A percentile compares a stretch with the other conserved stretches of the same genome.
phyloP scores from a whole-genome alignment of 64 coral and sea anemone species.

The Cladopsammia gracilis region DNA sequence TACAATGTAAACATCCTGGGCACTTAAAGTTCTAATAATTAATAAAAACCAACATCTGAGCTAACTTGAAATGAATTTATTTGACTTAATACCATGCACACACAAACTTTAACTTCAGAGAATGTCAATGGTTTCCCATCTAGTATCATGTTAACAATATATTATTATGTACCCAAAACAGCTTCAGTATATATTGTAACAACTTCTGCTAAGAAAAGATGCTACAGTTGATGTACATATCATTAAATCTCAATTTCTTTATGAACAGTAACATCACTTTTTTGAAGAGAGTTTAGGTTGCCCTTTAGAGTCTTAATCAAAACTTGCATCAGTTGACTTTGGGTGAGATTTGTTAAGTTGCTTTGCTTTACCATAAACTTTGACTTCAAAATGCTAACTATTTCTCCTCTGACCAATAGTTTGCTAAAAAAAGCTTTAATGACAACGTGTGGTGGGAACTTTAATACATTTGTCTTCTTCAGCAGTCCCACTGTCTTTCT shows the following conservation, averaged over 20 bases:
- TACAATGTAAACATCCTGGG: not conserved
- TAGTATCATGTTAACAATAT: too few species aligned
- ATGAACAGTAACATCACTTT: constrained; percentile 27
- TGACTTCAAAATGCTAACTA: constrained; percentile 29
- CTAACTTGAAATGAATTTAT: constrained; percentile 9
- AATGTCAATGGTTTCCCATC: constrained; percentile 21
- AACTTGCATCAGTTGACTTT: constrained; percentile 42
- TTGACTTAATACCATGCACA: not conserved
- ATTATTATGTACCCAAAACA: too few species aligned
- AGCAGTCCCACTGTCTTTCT: not conserved
- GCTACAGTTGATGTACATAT: constrained; percentile 6
- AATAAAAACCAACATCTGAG: constrained; percentile 17
- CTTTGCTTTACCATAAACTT: constrained; percentile 41
- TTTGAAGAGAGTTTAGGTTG: constrained; percentile 9
- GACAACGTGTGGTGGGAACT: constrained; percentile 40
- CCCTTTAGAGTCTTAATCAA: constrained; percentile 47
- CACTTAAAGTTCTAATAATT: constrained; percentile 29
- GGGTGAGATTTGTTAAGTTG: constrained; percentile 38
- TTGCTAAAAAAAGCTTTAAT: constrained; percentile 45
- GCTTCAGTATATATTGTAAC: too few species aligned
- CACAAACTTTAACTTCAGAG: constrained; percentile 50
- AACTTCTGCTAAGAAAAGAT: too few species aligned
- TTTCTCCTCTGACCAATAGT: constrained; percentile 30
- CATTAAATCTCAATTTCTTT: constrained; percentile 46
- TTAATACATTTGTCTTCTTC: constrained; percentile 36